Evolutionary conservation across 2,888 invertebrate species (phyloP).

Genomic region (Omphaloscelis lunosa): DNA sequence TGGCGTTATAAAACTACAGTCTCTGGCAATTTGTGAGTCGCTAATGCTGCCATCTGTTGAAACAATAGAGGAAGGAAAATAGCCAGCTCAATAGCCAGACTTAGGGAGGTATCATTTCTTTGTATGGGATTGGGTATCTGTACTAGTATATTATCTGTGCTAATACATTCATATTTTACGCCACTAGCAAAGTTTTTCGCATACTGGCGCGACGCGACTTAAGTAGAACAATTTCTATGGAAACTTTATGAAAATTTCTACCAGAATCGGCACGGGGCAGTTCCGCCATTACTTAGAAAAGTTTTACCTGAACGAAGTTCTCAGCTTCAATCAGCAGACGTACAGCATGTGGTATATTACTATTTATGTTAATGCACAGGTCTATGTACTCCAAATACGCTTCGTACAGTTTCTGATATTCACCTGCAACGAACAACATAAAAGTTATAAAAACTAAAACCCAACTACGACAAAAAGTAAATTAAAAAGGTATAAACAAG

Average conservation of each 20-base stretch:
- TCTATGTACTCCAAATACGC: slow-evolving; percentile 91
- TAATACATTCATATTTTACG: neutral
- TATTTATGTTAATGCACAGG: slow-evolving; percentile 86
- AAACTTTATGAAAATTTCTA: neutral
- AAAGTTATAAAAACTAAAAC: no score
- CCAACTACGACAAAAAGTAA: no score
- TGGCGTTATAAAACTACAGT: no score
- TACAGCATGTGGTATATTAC: slow-evolving; percentile 90
- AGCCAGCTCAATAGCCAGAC: no score
- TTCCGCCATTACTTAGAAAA: neutral
- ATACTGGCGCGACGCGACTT: neutral
- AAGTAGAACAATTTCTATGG: neutral
- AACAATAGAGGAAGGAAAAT: no score
- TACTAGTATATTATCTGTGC: no score
- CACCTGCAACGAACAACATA: slow-evolving; percentile 72
- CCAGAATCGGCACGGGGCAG: neutral
- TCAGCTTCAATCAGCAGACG: slow-evolving; percentile 89
- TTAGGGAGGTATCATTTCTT: no score
- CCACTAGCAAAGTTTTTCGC: neutral
- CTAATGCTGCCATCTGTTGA: no score
- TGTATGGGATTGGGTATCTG: no score
- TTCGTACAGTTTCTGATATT: slow-evolving; percentile 87
- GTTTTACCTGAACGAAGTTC: slow-evolving; percentile 78
- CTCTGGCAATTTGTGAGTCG: no score
- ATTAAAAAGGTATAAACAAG: no score